A percentile compares a stretch with the other conserved stretches of the same genome.
These are phyloP conservation scores for Noctua janthe DNA, from an alignment of 2,888 invertebrate species.

Conservation along the genomic window DNA sequence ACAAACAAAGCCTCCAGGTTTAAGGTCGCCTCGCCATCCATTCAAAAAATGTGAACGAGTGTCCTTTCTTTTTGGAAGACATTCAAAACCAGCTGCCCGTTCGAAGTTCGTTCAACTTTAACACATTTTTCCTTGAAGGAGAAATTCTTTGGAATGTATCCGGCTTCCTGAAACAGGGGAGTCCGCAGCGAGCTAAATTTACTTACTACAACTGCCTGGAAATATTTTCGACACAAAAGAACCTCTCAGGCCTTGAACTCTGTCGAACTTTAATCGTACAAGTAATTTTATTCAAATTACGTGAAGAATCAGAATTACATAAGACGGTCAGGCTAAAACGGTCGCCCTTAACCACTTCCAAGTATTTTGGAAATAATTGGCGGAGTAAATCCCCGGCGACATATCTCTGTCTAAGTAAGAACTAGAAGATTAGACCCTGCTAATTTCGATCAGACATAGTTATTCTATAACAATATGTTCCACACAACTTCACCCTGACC, in stretches of 20 bases:
- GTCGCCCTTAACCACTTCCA: not conserved
- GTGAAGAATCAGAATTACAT: not conserved
- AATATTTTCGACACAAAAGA: slow-evolving; percentile 1
- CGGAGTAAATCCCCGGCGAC: not conserved
- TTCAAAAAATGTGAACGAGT: not conserved
- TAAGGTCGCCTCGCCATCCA: not conserved
- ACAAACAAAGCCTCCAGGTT: not conserved
- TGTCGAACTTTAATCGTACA: not conserved
- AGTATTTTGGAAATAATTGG: not conserved
- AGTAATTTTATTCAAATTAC: not conserved
- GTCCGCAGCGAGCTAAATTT: slow-evolving; percentile 1
- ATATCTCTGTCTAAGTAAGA: not conserved
- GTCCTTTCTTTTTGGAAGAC: not conserved
- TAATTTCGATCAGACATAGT: not conserved
- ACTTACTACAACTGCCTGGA: not conserved
- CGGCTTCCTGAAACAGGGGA: slow-evolving; percentile 14
- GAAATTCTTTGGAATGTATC: slow-evolving; percentile 20
- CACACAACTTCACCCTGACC: not conserved
- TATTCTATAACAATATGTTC: not conserved
- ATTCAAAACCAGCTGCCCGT: slow-evolving; percentile 5
- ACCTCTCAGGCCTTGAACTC: not conserved
- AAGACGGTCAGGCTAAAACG: not conserved
- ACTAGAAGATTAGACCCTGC: not conserved
- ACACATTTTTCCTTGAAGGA: slow-evolving; percentile 6
- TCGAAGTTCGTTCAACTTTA: slow-evolving; percentile 20